Percentiles rank a stretch among this genome's conserved stretches.
Conservation (phyloP, 1,140 invertebrate genomes). For the Lutraria rhynchaena region DNA sequence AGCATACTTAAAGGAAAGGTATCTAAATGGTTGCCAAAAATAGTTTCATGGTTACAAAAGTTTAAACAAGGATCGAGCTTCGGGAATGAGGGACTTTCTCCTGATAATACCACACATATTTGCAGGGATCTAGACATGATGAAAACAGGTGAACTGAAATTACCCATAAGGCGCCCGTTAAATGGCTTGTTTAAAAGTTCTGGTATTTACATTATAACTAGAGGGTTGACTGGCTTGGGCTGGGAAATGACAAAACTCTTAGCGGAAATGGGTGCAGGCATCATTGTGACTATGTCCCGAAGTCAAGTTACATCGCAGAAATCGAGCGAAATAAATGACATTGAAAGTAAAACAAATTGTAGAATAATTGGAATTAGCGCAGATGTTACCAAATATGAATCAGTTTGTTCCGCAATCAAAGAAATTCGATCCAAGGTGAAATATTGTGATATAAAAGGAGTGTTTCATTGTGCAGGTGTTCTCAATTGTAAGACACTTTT, state of each 20-base stretch:
- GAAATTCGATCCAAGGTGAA: neutral
- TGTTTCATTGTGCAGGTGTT: conserved; percentile 65
- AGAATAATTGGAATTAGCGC: conserved; percentile 1
- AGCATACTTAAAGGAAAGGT: too few relatives aligned
- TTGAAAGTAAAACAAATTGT: neutral
- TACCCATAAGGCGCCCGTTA: neutral
- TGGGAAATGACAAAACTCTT: conserved; percentile 25
- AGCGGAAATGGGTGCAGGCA: conserved; percentile 26
- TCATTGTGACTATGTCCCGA: neutral
- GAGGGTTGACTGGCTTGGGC: conserved; percentile 42
- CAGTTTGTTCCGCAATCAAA: neutral
- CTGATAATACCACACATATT: too few relatives aligned
- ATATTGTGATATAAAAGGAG: conserved; percentile 46
- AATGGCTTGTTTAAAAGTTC: conserved; percentile 24
- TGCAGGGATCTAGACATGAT: neutral
- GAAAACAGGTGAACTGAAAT: neutral
- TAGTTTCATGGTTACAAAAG: too few relatives aligned
- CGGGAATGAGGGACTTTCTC: too few relatives aligned
- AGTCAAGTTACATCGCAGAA: neutral
- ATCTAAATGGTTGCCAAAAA: too few relatives aligned
- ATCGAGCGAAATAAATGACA: neutral
- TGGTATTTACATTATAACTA: conserved; percentile 41
- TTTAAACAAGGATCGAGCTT: too few relatives aligned
- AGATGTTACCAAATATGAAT: neutral
- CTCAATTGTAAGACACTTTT: conserved; percentile 56